Conservation (phyloP, 2,113 vertebrate genomes). For the Myrmecobius fasciatus region DNA sequence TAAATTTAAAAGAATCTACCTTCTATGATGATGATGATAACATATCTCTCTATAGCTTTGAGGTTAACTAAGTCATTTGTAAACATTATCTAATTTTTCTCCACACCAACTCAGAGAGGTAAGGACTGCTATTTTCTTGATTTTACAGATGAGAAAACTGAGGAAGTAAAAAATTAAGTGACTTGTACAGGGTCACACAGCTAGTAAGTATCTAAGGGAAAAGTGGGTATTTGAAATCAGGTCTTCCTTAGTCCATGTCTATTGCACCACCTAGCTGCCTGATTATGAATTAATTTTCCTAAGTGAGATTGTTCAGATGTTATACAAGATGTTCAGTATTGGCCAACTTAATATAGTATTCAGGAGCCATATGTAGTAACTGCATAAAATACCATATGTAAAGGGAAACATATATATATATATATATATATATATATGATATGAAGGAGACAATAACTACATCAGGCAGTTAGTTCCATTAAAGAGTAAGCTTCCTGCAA, state of each 20-base stretch:
- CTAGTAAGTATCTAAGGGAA: not conserved
- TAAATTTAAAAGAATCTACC: not conserved
- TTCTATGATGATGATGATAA: not conserved
- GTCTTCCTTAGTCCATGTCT: not conserved
- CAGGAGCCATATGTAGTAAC: not conserved
- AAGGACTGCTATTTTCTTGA: not conserved
- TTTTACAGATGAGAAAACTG: not conserved
- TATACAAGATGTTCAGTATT: not conserved
- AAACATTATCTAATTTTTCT: not conserved
- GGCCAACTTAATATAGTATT: not conserved
- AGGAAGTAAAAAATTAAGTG: not conserved
- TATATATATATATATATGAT: too few relatives aligned
- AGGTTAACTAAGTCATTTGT: not conserved
- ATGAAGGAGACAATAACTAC: not conserved
- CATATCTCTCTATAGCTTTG: not conserved
- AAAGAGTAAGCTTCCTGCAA: not conserved
- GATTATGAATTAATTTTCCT: slow-evolving; percentile 18
- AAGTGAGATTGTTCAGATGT: not conserved
- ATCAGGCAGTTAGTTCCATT: not conserved
- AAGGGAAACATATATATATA: too few relatives aligned
- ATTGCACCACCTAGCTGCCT: not conserved
- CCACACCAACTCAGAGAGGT: not conserved
- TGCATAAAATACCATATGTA: not conserved
- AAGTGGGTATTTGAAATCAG: not conserved
- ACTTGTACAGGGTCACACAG: not conserved